phyloP scores from a whole-genome alignment of 1,140 invertebrate genomes.

The Leptinotarsa texana region DNA sequence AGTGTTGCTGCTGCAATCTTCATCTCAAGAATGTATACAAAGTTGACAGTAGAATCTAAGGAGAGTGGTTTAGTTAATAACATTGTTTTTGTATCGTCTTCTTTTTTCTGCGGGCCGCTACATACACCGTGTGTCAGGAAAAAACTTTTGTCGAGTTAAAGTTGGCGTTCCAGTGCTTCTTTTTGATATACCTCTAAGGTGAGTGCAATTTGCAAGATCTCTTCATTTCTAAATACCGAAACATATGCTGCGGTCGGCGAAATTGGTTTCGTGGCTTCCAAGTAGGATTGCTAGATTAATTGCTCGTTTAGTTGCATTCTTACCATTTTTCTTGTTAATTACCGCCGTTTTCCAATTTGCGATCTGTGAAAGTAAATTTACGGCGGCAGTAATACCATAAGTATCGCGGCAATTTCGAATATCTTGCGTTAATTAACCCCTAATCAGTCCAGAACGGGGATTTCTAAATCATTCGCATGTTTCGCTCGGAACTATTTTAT shows the following conservation, averaged over 20 bases:
- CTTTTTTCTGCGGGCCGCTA: slow-evolving; percentile 50
- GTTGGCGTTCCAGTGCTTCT: slow-evolving; percentile 43
- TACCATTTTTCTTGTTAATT: not conserved
- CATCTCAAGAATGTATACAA: slow-evolving; percentile 55
- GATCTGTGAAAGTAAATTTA: not conserved
- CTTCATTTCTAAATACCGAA: not conserved
- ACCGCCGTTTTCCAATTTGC: not conserved
- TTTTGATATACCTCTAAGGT: slow-evolving; percentile 45
- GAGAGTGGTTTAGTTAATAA: slow-evolving; percentile 53
- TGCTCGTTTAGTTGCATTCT: not conserved
- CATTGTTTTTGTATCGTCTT: slow-evolving; percentile 46
- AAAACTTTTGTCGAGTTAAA: slow-evolving; percentile 51
- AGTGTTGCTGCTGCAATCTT: slow-evolving; percentile 32
- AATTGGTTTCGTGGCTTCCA: not conserved
- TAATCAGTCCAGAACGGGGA: not conserved
- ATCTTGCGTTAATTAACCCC: not conserved
- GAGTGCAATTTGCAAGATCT: slow-evolving; percentile 22
- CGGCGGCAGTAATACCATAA: not conserved
- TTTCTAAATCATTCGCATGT: slow-evolving; percentile 1
- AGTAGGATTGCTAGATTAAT: not conserved
- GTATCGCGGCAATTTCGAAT: slow-evolving; percentile 1
- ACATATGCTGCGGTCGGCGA: not conserved
- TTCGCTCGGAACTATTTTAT: not conserved
- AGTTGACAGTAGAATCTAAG: slow-evolving; percentile 53
- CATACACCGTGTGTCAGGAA: slow-evolving; percentile 55